A percentile compares a stretch with the other conserved stretches of the same genome.
Evolutionary conservation across 2,113 vertebrate genomes (phyloP).

Genomic region (Trichechus manatus): DNA sequence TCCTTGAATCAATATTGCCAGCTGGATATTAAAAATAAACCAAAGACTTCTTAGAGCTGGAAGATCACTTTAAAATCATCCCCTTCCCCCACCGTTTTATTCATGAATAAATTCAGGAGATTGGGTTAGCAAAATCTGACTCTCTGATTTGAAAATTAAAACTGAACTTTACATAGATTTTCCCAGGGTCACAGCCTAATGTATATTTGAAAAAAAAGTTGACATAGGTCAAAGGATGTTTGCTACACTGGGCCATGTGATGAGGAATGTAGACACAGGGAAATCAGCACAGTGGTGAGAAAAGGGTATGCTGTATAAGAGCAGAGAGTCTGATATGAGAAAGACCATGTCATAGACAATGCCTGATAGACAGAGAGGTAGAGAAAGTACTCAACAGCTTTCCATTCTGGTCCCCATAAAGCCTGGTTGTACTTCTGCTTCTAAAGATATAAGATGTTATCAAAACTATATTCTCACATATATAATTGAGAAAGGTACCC

Average conservation of each 20-base stretch:
- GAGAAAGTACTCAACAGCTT: background rate
- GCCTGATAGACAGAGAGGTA: background rate
- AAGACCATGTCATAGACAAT: accelerated
- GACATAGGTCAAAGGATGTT: background rate
- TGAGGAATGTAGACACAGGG: background rate
- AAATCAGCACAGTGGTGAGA: background rate
- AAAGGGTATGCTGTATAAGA: accelerated
- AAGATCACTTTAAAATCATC: background rate
- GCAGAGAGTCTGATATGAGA: background rate
- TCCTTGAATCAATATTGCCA: background rate
- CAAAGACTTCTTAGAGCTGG: background rate
- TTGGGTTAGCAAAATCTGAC: background rate
- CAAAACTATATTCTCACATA: background rate
- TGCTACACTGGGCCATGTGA: background rate
- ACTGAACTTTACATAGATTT: background rate
- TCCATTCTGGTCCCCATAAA: background rate
- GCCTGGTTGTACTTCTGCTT: background rate
- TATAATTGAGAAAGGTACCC: background rate
- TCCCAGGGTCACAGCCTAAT: background rate
- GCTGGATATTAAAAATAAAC: background rate
- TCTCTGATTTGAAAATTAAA: constrained; percentile 32
- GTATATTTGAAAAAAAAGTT: background rate
- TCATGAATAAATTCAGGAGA: background rate
- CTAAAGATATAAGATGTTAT: background rate
- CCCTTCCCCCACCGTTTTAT: background rate